Conservation (phyloP, 2,888 invertebrate genomes). For the Phengaris arion region DNA sequence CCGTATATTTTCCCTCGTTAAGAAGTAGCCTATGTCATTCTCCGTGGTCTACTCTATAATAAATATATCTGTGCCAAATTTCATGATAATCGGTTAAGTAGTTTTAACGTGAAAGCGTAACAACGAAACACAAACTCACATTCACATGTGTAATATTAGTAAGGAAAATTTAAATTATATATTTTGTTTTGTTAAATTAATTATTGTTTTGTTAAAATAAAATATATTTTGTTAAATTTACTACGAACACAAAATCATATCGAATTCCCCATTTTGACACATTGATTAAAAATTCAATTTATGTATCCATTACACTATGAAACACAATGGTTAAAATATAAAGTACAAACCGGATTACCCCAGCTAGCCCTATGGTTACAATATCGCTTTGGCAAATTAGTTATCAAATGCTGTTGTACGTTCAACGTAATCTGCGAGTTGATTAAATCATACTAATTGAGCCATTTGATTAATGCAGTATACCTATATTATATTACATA, state of each 20-base stretch:
- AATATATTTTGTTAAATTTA: neutral
- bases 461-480: neutral
- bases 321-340: constrained; percentile 10
- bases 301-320: neutral
- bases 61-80: too few relatives aligned
- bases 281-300: constrained; percentile 3
- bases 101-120: too few relatives aligned
- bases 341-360: neutral
- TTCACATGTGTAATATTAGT: too few relatives aligned
- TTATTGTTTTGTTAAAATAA: too few relatives aligned
- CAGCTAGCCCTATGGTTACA: constrained; percentile 14
- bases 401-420: constrained; percentile 26
- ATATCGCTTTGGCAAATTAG: constrained; percentile 24
- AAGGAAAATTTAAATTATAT: too few relatives aligned
- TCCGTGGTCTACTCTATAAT: too few relatives aligned
- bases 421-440: constrained; percentile 24
- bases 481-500: neutral
- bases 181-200: neutral
- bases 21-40: too few relatives aligned
- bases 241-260: neutral
- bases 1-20: too few relatives aligned
- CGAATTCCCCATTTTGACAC: neutral
- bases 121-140: too few relatives aligned
- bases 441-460: constrained; percentile 27
- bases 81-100: too few relatives aligned